phyloP scores from a whole-genome alignment of 23 tunicate genomes.

The Halocynthia roretzi region DNA sequence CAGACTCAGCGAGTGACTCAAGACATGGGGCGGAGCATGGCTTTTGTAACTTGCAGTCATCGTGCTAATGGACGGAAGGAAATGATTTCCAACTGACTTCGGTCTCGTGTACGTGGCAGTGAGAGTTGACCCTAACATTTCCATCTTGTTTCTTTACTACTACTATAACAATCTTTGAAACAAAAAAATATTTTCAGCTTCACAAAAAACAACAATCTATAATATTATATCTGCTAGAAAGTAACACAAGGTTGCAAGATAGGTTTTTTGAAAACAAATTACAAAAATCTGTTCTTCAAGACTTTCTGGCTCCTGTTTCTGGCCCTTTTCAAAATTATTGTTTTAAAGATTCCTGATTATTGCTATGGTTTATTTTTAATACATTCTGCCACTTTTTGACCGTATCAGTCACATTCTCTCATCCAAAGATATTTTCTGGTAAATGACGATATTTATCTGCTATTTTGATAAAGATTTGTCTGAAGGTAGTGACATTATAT shows the following conservation, averaged over 20 bases:
- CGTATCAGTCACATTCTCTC: too few species aligned
- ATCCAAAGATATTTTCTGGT: too few species aligned
- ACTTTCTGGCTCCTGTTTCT: too few species aligned
- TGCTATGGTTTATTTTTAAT: too few species aligned
- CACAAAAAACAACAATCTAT: background rate
- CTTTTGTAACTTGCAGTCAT: conserved; percentile 92
- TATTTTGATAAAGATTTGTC: background rate
- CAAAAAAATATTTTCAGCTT: background rate
- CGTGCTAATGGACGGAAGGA: conserved; percentile 90
- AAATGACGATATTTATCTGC: too few species aligned
- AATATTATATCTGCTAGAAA: too few species aligned
- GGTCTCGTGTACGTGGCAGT: conserved; percentile 98
- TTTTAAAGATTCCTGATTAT: too few species aligned
- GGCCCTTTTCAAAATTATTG: too few species aligned
- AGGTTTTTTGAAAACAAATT: too few species aligned
- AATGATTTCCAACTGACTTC: conserved; percentile 84
- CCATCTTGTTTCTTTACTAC: conserved; percentile 30
- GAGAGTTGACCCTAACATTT: conserved; percentile 93
- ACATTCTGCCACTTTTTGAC: too few species aligned
- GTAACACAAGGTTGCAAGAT: too few species aligned
- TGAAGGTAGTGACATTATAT: background rate
- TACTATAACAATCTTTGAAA: background rate
- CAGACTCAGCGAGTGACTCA: conserved; percentile 71
- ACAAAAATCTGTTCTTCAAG: background rate
- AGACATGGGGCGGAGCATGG: conserved; percentile 89